Evolutionary conservation across 23 tunicate species (phyloP).

Genomic region (Corella eumyota): DNA sequence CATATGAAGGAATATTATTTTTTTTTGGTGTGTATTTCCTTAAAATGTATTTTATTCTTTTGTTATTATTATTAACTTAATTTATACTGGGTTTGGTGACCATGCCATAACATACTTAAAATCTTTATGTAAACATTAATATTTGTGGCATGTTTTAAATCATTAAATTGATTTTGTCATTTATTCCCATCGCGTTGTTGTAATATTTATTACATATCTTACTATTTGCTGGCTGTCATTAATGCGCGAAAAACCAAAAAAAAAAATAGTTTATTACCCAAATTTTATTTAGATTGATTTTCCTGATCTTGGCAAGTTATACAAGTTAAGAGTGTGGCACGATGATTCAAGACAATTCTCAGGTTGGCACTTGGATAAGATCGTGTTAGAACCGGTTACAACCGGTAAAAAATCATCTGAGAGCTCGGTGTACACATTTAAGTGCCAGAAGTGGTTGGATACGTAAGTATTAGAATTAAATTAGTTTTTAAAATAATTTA

Average conservation of each 20-base stretch:
- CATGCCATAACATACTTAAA: too few species aligned
- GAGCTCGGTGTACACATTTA: conserved; percentile 35
- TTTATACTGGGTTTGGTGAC: too few species aligned
- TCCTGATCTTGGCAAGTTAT: conserved; percentile 63
- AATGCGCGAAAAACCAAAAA: neutral
- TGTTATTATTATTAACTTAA: too few species aligned
- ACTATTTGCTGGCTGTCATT: too few species aligned
- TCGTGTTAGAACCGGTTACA: conserved; percentile 54
- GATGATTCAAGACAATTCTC: conserved; percentile 88
- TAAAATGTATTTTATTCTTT: too few species aligned
- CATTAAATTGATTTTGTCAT: too few species aligned
- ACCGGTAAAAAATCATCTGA: conserved; percentile 12
- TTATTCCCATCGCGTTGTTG: too few species aligned
- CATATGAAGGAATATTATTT: too few species aligned
- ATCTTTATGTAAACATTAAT: too few species aligned
- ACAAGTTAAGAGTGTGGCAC: conserved; percentile 96
- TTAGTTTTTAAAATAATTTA: neutral
- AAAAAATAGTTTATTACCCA: neutral
- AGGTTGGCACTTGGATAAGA: conserved; percentile 97
- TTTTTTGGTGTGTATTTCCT: too few species aligned
- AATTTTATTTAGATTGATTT: conserved; percentile 38
- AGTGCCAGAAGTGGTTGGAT: conserved; percentile 77
- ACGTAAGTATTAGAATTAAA: conserved; percentile 11
- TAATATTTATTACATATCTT: too few species aligned
- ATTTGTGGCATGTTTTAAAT: too few species aligned